Base-by-base conservation (phyloP, 2,113 vertebrate species). In the Pelvicachromis taeniatus region DNA sequence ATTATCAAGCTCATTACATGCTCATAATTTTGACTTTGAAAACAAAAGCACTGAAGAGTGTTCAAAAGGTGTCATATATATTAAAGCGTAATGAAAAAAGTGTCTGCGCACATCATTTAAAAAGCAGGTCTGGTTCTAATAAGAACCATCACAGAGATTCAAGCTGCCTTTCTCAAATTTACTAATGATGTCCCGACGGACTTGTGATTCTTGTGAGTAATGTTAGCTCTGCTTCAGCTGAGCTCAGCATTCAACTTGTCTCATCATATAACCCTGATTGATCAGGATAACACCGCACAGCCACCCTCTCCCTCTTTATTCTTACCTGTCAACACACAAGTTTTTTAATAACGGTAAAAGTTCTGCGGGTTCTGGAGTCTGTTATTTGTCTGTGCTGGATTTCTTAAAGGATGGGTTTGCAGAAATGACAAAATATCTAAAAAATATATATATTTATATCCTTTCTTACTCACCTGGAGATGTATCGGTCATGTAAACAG, bases 151-250 rank as follows among this genome's bases (percentile, higher is more conserved):
- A 55, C 55, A 55, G 85, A 79, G 82, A 33, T 54, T 81, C 50
- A 16, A 83, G 84, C 88, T 89, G 87, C 78, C 82, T 75, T 81
- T 92, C 90, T 85, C 61, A 35, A 73, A 85, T 59, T 88, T 81
- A 19, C 77, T 93, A 92, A 93, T 85, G 89, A 91, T 59, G 89
- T 87, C 89, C 92, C 80, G 3, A 54, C 68, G 87, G 88, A 80
- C 80, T 63, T n/a, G n/a, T 84, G 85, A 79, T 83, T 87, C 58
- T 88, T 88, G 84, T 68, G 53, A 84, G 80, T 82, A 19, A 52
- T 9, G 54, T 84, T 88, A 81, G 86, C 80, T 88, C 83, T 85
- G 86, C 87, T 48, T 52, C 68, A 85, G 84, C 70, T 87, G 84
- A 93, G 81, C 68, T 81, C 85, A 83, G 82, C 84, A 83, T 85